phyloP scores from a whole-genome alignment of 64 coral and sea anemone genomes.

The Montipora sp. region DNA sequence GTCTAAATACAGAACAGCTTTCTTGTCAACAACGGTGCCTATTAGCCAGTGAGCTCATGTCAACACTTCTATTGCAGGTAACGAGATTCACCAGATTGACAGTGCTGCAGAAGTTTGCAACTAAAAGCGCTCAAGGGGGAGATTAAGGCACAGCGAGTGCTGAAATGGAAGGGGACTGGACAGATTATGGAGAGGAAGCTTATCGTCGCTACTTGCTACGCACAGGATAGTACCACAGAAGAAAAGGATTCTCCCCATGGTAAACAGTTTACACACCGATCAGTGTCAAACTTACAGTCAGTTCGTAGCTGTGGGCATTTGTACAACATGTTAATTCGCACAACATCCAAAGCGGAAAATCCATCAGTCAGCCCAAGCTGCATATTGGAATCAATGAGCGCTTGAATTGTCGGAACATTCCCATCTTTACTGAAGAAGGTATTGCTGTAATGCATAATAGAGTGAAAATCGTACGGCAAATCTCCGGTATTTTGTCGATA shows the following conservation, averaged over 20 bases:
- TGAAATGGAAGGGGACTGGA: no score
- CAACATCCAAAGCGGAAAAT: slow-evolving; percentile 73
- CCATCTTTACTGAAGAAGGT: slow-evolving; percentile 39
- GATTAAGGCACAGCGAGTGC: no score
- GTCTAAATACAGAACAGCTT: no score
- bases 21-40: no score
- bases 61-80: no score
- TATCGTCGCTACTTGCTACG: not conserved
- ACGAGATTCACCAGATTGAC: no score
- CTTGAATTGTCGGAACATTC: slow-evolving; percentile 13
- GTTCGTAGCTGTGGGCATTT: slow-evolving; percentile 39
- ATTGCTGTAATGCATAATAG: slow-evolving; percentile 75
- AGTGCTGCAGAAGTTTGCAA: no score
- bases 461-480: slow-evolving; percentile 67
- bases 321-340: slow-evolving; percentile 69
- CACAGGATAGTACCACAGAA: not conserved
- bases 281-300: slow-evolving; percentile 3
- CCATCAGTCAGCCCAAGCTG: slow-evolving; percentile 30
- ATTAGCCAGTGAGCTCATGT: no score
- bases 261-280: no score
- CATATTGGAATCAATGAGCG: slow-evolving; percentile 41
- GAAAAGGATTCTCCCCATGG: no score
- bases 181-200: no score
- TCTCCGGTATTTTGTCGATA: slow-evolving; percentile 15
- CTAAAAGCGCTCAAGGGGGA: no score